Conservation (phyloP, 1,140 invertebrate species). For the Neodiprion lecontei region DNA sequence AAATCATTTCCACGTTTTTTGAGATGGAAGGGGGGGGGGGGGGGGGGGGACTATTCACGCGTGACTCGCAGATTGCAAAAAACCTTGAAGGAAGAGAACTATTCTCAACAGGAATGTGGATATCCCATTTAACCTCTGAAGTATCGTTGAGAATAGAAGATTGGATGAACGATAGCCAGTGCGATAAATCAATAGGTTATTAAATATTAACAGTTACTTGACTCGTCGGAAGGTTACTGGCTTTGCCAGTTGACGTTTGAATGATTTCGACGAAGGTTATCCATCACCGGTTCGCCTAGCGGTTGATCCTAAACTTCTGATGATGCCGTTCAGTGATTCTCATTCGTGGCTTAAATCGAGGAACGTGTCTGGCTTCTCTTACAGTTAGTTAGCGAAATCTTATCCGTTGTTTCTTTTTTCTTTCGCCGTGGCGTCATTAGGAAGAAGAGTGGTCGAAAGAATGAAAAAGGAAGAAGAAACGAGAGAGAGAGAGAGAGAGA, state of each 20-base stretch:
- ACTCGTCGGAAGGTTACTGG: no score
- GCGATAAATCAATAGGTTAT: conserved; percentile 55
- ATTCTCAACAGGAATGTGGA: conserved; percentile 29
- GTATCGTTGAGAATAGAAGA: no score
- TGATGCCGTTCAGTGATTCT: conserved; percentile 38
- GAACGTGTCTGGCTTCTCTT: conserved; percentile 7
- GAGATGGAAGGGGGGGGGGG: no score
- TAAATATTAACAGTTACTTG: conserved; percentile 51
- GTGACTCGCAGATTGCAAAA: no score
- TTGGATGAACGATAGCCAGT: no score
- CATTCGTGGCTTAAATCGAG: conserved; percentile 11
- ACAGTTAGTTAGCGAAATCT: conserved; percentile 4
- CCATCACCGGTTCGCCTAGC: conserved; percentile 51
- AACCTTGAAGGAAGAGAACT: conserved; percentile 18
- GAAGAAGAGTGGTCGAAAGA: conserved; percentile 31
- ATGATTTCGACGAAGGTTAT: conserved; percentile 55
- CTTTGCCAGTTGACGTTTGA: conserved; percentile 44
- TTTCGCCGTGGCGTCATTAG: conserved; percentile 25
- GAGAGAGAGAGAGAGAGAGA: conserved; percentile 13
- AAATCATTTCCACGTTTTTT: no score
- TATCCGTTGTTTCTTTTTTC: conserved; percentile 17
- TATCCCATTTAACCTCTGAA: conserved; percentile 26
- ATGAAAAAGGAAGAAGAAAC: conserved; percentile 31
- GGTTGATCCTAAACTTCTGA: conserved; percentile 42
- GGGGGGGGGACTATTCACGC: no score